phyloP scores from a whole-genome alignment of 1,140 invertebrate species.

The Drosophila simulans region DNA sequence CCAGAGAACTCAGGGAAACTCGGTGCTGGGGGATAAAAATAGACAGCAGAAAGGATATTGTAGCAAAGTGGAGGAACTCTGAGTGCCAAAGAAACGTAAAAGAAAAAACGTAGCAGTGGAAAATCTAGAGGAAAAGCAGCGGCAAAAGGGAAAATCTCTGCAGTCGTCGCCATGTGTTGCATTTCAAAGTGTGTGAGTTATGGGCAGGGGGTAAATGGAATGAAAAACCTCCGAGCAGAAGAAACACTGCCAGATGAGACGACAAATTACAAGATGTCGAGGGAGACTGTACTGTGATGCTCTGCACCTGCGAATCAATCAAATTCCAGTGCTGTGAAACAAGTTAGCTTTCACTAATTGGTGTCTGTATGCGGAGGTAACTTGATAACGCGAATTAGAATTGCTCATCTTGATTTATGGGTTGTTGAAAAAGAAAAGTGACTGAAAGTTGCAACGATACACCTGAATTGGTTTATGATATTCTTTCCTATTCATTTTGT shows the following conservation, averaged over 20 bases:
- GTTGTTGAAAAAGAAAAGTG: not conserved
- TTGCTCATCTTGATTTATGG: conserved; percentile 12
- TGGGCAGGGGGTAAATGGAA: conserved; percentile 38
- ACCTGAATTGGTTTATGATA: not conserved
- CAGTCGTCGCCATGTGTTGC: conserved; percentile 68
- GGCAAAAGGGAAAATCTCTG: conserved; percentile 45
- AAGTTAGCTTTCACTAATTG: conserved; percentile 39
- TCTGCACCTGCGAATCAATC: conserved; percentile 38
- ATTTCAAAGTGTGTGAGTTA: conserved; percentile 80
- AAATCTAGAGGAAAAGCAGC: conserved; percentile 12
- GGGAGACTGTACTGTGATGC: conserved; percentile 1
- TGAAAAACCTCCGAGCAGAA: conserved; percentile 29
- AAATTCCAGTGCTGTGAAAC: conserved; percentile 7
- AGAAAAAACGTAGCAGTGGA: conserved; percentile 25
- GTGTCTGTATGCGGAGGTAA: not conserved
- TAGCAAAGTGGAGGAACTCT: conserved; percentile 42
- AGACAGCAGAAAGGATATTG: conserved; percentile 75
- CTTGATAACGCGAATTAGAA: conserved; percentile 14
- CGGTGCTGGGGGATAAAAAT: conserved; percentile 56
- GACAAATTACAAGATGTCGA: conserved; percentile 56
- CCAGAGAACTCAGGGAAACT: conserved; percentile 12
- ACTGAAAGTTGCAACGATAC: not conserved
- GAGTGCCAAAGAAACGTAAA: conserved; percentile 19
- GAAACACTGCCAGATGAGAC: conserved; percentile 60
- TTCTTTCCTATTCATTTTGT: not conserved